These are phyloP conservation scores for Furcula furcula DNA, from an alignment of 2,888 invertebrate species.

Conservation along the genomic window DNA sequence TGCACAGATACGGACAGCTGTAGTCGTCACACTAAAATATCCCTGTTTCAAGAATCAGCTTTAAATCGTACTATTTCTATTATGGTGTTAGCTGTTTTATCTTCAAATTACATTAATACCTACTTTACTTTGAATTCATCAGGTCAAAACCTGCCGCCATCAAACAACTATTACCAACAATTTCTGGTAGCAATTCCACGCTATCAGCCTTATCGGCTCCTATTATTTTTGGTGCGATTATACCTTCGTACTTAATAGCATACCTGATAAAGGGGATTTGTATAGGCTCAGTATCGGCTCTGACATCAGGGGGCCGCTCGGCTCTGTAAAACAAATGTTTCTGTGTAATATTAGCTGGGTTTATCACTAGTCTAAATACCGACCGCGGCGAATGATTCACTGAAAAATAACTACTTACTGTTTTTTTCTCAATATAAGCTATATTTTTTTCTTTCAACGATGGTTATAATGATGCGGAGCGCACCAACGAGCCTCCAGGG, in stretches of 20 bases:
- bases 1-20: too few relatives aligned
- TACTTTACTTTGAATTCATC: too few relatives aligned
- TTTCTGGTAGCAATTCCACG: not conserved
- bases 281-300: constrained; percentile 76
- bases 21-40: too few relatives aligned
- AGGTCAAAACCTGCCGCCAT: not conserved
- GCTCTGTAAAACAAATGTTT: constrained; percentile 63
- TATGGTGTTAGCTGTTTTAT: too few relatives aligned
- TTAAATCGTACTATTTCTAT: too few relatives aligned
- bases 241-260: constrained; percentile 15
- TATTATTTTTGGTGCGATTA: not conserved
- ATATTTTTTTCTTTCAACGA: too few relatives aligned
- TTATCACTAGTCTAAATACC: not conserved
- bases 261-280: constrained; percentile 79
- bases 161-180: not conserved
- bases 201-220: not conserved
- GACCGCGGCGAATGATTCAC: constrained; percentile 16
- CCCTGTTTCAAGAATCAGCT: too few relatives aligned
- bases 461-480: too few relatives aligned
- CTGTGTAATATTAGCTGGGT: constrained; percentile 12
- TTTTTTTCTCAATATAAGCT: too few relatives aligned
- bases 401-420: too few relatives aligned
- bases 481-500: too few relatives aligned
- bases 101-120: too few relatives aligned
- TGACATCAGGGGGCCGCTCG: constrained; percentile 67